Conservation (phyloP, 2,888 invertebrate species). For the Lithosia quadra region DNA sequence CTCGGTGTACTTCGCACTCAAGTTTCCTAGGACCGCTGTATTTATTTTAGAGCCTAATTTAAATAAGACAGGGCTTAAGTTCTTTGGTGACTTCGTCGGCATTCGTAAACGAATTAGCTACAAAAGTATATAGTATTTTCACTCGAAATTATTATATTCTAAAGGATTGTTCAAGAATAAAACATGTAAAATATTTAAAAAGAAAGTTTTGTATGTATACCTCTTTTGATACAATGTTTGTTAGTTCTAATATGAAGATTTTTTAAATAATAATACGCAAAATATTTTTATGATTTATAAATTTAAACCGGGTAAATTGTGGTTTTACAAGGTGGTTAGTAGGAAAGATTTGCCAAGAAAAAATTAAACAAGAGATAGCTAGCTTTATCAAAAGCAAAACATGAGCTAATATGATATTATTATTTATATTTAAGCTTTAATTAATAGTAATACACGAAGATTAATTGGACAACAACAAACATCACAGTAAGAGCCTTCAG, state of each 20-base stretch:
- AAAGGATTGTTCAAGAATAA: slow-evolving; percentile 44
- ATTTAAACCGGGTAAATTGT: too few relatives aligned
- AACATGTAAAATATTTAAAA: slow-evolving; percentile 10
- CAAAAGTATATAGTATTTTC: slow-evolving; percentile 66
- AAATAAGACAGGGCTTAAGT: slow-evolving; percentile 82
- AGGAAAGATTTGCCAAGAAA: background rate
- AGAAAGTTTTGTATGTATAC: background rate
- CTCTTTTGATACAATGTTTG: background rate
- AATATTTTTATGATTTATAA: too few relatives aligned
- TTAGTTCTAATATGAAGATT: background rate
- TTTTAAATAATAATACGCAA: too few relatives aligned
- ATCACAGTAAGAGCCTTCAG: background rate
- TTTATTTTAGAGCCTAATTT: slow-evolving; percentile 84
- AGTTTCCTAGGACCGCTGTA: slow-evolving; percentile 64
- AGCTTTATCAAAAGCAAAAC: background rate
- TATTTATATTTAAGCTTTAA: background rate
- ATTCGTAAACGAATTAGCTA: slow-evolving; percentile 82
- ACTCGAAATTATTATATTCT: slow-evolving; percentile 63
- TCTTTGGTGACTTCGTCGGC: slow-evolving; percentile 78
- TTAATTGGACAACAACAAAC: background rate
- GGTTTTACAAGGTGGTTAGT: background rate
- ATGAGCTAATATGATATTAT: slow-evolving; percentile 1
- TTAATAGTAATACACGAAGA: slow-evolving; percentile 2
- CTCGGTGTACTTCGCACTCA: slow-evolving; percentile 35
- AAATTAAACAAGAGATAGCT: slow-evolving; percentile 7